Percentiles rank a stretch among this genome's conserved stretches.
These are phyloP conservation scores for Drosophila ironensis DNA, from an alignment of 1,140 invertebrate genomes.

Conservation along the genomic window DNA sequence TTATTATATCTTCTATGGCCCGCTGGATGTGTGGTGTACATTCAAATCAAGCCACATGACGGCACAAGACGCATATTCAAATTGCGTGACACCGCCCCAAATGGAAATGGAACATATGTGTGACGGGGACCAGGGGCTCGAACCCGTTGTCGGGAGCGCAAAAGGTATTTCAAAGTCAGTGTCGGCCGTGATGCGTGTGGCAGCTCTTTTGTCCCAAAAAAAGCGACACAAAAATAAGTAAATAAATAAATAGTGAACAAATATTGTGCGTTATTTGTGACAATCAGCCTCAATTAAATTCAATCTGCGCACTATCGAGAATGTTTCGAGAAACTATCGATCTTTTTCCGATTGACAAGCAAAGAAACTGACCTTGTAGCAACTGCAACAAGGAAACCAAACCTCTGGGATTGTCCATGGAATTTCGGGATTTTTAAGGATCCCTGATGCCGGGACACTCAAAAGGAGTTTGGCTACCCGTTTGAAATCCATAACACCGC, in stretches of 20 bases:
- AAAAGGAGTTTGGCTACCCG: too few relatives aligned
- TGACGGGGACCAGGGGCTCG: too few relatives aligned
- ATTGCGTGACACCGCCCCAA: not conserved
- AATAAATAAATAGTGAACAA: not conserved
- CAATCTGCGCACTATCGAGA: constrained; percentile 54
- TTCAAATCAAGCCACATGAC: constrained; percentile 31
- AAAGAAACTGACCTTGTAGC: not conserved
- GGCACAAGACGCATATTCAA: constrained; percentile 33
- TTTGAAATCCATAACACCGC: too few relatives aligned
- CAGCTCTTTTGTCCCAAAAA: constrained; percentile 3
- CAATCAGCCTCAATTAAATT: constrained; percentile 68
- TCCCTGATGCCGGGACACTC: too few relatives aligned
- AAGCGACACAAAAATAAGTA: too few relatives aligned
- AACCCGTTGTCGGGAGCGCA: not conserved
- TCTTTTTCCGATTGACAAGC: not conserved
- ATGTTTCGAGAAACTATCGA: constrained; percentile 10
- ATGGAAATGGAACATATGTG: not conserved
- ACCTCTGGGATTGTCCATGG: not conserved
- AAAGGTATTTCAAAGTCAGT: constrained; percentile 54
- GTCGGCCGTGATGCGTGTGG: constrained; percentile 13
- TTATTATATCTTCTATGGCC: too few relatives aligned
- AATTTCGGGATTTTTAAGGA: too few relatives aligned
- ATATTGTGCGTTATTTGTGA: constrained; percentile 36
- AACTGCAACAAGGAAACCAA: not conserved
- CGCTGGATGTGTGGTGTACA: too few relatives aligned